These are phyloP conservation scores for Cybosia mesomella DNA, from an alignment of 2,888 invertebrate species.

Conservation along the genomic window DNA sequence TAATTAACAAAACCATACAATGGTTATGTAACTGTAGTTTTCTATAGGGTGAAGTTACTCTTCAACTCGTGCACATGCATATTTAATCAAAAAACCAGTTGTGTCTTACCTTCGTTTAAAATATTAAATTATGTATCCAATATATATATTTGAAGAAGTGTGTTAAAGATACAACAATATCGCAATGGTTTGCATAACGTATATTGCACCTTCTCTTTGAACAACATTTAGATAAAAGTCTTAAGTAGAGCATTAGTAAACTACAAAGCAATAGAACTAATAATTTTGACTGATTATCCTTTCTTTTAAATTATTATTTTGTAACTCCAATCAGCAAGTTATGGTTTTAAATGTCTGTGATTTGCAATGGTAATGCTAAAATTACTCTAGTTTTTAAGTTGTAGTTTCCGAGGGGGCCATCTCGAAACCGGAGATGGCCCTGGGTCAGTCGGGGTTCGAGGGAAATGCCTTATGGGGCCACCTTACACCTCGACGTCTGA, in stretches of 20 bases:
- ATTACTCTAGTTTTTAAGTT: background rate
- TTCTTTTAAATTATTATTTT: background rate
- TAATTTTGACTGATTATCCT: background rate
- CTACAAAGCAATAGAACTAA: background rate
- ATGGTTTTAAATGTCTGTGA: background rate
- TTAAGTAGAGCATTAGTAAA: conserved; percentile 2
- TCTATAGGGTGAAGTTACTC: background rate
- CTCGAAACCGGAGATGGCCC: too few species aligned
- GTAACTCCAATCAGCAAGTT: background rate
- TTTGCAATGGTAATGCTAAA: background rate
- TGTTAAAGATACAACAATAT: background rate
- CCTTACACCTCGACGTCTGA: too few species aligned
- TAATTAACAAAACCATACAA: background rate
- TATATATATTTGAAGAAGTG: conserved; percentile 1
- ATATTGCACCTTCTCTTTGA: background rate
- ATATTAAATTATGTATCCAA: conserved; percentile 2
- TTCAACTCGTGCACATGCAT: background rate
- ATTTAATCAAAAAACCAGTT: conserved; percentile 1
- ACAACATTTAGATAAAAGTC: conserved; percentile 1
- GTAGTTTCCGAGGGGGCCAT: too few species aligned
- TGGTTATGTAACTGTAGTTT: background rate
- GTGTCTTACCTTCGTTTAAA: conserved; percentile 1
- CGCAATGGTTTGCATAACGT: conserved; percentile 2
- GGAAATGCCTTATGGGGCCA: too few species aligned
- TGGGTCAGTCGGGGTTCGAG: too few species aligned